Evolutionary conservation across 2,888 invertebrate species (phyloP), one percentile per base, ranked within the genome.

Genomic region (Nymphalis urticae): DNA sequence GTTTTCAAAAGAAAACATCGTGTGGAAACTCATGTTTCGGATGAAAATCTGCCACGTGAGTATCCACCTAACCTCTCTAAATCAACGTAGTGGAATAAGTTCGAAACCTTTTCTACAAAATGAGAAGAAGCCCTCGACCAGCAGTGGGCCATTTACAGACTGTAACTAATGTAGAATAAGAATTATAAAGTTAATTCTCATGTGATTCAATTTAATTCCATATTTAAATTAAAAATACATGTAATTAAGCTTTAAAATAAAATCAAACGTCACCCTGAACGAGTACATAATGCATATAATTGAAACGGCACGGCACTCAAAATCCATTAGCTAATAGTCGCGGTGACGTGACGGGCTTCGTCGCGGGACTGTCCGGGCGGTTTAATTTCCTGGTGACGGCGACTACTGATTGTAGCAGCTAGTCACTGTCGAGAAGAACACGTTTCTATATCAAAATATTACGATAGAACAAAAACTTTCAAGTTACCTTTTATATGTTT

Each of bases 331-430:
- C 80, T 79, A 83, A 82, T 81, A 79, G 81, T 80, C 75, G 74
- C 79, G 88, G 83, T 88, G 87, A 86, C 88, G 80, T 80, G 85
- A 81, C 79, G 80, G 80, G 80, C 73, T 74, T 75, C 75, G 66
- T 79, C 79, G 76, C 78, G 77, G 78, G 73, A 75, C 79, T 81
- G 83, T 82, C 83, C 84, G 79, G 68, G 77, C 81, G 82, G 85
- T 87, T 90, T 89, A 91, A 91, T 91, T 91, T 91, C 91, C 91
- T 89, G 88, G 79, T 79, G 86, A 83, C 86, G 89, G 81, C 85
- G 85, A 82, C 81, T 76, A 74, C 78, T 80, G 84, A 86, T 85
- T 87, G 85, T 84, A 75, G 77, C n/a, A 7, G 73, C 76, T 73
- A 70, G 71, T 77, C 73, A 76, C 64, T 69, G 65, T 66, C 67